These are phyloP conservation scores for Mus spretus DNA, from an alignment of 2,797 vertebrate species.

Conservation along the genomic window DNA sequence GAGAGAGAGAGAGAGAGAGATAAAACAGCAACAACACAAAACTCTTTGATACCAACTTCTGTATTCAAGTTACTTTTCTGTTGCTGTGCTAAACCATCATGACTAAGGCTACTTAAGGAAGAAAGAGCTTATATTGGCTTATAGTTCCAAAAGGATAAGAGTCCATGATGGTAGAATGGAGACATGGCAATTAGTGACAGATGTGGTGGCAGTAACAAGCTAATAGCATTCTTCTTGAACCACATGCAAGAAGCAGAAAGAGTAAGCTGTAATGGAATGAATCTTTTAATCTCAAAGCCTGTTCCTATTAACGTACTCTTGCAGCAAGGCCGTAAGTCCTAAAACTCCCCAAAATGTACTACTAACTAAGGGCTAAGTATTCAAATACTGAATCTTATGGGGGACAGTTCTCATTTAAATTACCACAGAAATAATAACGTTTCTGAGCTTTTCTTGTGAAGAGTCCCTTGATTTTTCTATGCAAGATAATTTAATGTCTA, in stretches of 20 bases:
- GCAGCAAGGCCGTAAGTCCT: background rate
- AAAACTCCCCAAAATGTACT: too few species aligned
- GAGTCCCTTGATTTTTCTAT: background rate
- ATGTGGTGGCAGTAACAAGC: background rate
- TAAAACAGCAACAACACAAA: background rate
- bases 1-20: background rate
- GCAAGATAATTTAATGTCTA: background rate
- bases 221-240: background rate
- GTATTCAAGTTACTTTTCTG: background rate
- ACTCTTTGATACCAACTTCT: background rate
- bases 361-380: background rate
- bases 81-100: background rate
- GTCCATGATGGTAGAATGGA: background rate
- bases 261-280: background rate
- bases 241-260: background rate
- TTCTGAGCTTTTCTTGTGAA: background rate
- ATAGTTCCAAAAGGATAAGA: background rate
- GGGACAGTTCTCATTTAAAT: background rate
- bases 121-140: background rate
- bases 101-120: background rate
- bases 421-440: background rate
- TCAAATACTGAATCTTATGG: background rate
- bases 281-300: background rate
- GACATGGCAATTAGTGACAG: background rate
- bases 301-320: background rate